A percentile compares a stretch with the other conserved stretches of the same genome.
These are phyloP conservation scores for Conchocele bisecta DNA, from an alignment of 2,888 invertebrate genomes.

Conservation along the genomic window DNA sequence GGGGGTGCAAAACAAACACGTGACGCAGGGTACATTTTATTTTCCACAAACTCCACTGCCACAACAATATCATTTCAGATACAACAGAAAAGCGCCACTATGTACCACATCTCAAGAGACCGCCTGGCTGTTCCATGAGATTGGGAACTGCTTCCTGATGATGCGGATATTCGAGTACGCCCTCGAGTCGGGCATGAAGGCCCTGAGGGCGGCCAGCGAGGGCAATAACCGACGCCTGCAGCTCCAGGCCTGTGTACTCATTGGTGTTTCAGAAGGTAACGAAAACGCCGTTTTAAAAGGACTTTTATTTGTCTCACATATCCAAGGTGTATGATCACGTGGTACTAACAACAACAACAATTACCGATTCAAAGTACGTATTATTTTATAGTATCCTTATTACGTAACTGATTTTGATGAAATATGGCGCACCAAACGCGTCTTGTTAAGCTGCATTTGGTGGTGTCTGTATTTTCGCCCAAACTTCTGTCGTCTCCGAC, in stretches of 20 bases:
- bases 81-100: conserved; percentile 63
- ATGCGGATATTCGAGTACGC: conserved; percentile 72
- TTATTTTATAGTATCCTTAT: too few relatives aligned
- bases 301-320: not conserved
- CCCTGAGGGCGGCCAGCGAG: conserved; percentile 70
- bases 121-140: conserved; percentile 80
- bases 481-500: too few relatives aligned
- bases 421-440: too few relatives aligned
- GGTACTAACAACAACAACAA: too few relatives aligned
- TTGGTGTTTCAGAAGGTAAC: conserved; percentile 78
- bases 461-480: too few relatives aligned
- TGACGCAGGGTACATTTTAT: too few relatives aligned
- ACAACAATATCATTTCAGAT: conserved; percentile 45
- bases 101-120: conserved; percentile 64
- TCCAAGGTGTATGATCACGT: too few relatives aligned
- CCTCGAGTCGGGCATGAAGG: conserved; percentile 73
- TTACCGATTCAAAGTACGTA: too few relatives aligned
- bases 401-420: too few relatives aligned
- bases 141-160: conserved; percentile 82
- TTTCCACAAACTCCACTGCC: too few relatives aligned
- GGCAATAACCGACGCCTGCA: conserved; percentile 73
- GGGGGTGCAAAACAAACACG: too few relatives aligned
- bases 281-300: not conserved
- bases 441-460: too few relatives aligned
- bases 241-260: conserved; percentile 78